These are phyloP conservation scores for Atta cephalotes DNA, from an alignment of 1,140 invertebrate species.

Conservation along the genomic window DNA sequence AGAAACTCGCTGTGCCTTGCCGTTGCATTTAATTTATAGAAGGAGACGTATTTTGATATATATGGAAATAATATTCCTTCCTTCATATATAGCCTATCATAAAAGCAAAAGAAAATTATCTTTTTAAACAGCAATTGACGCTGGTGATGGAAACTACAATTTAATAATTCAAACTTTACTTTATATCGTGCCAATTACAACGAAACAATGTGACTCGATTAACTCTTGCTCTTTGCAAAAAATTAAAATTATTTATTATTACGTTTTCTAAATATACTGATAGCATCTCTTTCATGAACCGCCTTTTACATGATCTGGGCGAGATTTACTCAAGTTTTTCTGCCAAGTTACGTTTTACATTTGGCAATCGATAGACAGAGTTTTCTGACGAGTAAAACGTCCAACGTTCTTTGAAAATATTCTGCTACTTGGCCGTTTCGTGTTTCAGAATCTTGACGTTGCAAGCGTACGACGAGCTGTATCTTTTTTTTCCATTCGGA, in stretches of 20 bases:
- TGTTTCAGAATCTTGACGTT: constrained; percentile 54
- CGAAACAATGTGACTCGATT: not conserved
- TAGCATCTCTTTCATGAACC: not conserved
- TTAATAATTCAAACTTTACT: not conserved
- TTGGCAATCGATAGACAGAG: constrained; percentile 28
- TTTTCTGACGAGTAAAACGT: constrained; percentile 21
- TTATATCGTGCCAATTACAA: not conserved
- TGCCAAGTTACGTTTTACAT: not conserved
- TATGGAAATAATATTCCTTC: not conserved
- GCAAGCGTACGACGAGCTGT: constrained; percentile 24
- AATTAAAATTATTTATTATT: constrained; percentile 1
- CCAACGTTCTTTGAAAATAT: constrained; percentile 23
- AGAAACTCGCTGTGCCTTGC: not conserved
- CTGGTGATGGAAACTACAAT: not conserved
- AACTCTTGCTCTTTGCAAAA: not conserved
- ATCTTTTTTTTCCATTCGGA: constrained; percentile 20
- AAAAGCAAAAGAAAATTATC: not conserved
- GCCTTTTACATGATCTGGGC: not conserved
- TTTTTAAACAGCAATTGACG: not conserved
- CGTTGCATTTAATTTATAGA: not conserved
- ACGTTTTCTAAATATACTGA: not conserved
- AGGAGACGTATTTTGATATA: not conserved
- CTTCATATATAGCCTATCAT: too few species aligned
- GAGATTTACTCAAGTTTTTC: constrained; percentile 35
- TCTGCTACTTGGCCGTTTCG: constrained; percentile 52